Evolutionary conservation across 2,888 invertebrate species (phyloP), one percentile per base, ranked within the genome.

Genomic region (Dryobota labecula): DNA sequence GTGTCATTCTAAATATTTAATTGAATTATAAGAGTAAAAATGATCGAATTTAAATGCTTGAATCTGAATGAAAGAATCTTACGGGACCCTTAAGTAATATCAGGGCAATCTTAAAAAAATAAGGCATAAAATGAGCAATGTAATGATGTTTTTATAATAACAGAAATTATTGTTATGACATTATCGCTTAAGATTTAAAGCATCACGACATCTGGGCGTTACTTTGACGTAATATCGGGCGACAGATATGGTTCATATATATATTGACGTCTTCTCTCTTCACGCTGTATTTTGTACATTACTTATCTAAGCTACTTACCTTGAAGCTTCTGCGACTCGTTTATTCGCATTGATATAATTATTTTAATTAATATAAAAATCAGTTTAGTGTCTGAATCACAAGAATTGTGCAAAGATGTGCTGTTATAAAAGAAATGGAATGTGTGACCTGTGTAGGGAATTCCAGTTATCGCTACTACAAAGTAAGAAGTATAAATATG

Each of bases 281-380:
- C 89, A 82, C 91, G 88, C 91, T 90, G 93, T 95, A 95, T 95
- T 95, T 93, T 91, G 93, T 94, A 91, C 94, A 91, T 87, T 87
- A 90, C 94, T 94, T 95, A 95, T 95, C 95, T 93, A 93, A 95
- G 95, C 94, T 94, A 89, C 91, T 93, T 92, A 94, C 95, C 94
- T 94, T 94, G 94, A 94, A 93, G 95, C 92, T 92, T 90, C 93
- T 90, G 88, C 83, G 91, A 90, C 90, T 91, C 90, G 90, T 89
- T 90, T 87, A 85, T 84, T 89, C 90, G 84, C 87, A 89, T 88
- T 87, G 86, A 85, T 90, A 88, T 88, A 87, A 90, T 90, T 89
- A 90, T 80, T 83, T 85, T 30, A 86, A 87, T 83, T 87, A 83
- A 82, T 87, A 76, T 74, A 66, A 73, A 71, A 76, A 80, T 71